Conservation (phyloP, 2,888 invertebrate species). For the Drosophila prostipennis region DNA sequence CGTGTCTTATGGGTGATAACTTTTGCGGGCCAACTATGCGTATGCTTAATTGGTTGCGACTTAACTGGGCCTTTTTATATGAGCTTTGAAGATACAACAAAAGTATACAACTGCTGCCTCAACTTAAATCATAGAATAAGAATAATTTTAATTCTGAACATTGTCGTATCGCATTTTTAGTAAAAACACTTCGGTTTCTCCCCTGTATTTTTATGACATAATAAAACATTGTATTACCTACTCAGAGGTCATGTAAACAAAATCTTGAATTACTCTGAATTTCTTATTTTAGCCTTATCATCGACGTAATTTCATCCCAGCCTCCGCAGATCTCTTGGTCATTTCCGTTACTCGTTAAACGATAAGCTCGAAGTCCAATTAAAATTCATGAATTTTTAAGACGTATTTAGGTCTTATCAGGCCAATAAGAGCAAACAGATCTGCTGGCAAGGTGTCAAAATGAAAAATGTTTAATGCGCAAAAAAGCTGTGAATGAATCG, state of each 20-base stretch:
- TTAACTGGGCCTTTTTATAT: constrained; percentile 7
- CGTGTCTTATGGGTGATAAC: constrained; percentile 27
- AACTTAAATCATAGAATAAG: too few relatives aligned
- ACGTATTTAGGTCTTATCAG: constrained; percentile 55
- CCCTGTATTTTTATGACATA: too few relatives aligned
- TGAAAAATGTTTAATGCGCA: constrained; percentile 63
- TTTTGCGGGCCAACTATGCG: constrained; percentile 38
- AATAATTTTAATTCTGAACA: too few relatives aligned
- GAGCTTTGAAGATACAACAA: too few relatives aligned
- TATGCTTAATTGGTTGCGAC: constrained; percentile 39
- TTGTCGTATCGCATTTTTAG: too few relatives aligned
- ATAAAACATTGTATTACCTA: too few relatives aligned
- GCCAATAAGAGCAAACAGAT: constrained; percentile 44
- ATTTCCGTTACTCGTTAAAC: constrained; percentile 46
- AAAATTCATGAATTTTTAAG: constrained; percentile 28
- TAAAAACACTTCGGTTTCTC: too few relatives aligned
- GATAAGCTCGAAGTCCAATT: constrained; percentile 36
- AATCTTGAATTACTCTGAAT: not conserved
- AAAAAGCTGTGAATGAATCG: constrained; percentile 43
- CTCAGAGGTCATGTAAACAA: constrained; percentile 13
- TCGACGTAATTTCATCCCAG: constrained; percentile 1
- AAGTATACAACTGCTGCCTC: too few relatives aligned
- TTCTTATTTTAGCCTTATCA: constrained; percentile 11
- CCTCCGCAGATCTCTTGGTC: constrained; percentile 9
- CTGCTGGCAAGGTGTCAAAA: constrained; percentile 52